Percentiles rank a stretch among this genome's conserved stretches.
Conservation (phyloP, 1,140 invertebrate genomes). For the Charaxes varanes region DNA sequence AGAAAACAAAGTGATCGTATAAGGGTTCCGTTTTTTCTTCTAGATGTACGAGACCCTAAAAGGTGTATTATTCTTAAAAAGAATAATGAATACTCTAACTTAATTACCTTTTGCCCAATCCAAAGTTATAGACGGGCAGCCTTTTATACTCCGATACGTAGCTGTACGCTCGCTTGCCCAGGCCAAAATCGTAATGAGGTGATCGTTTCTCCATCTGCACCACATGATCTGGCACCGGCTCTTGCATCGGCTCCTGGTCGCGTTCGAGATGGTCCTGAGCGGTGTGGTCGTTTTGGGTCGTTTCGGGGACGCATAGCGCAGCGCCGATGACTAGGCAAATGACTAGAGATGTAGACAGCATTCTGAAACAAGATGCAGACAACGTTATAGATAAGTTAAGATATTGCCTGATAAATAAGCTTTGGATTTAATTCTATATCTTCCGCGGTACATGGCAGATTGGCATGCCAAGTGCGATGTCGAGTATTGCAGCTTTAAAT, state of each 20-base stretch:
- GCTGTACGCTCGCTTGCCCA: slow-evolving; percentile 77
- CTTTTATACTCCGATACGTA: slow-evolving; percentile 80
- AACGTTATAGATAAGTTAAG: too few species aligned
- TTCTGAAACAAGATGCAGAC: slow-evolving; percentile 42
- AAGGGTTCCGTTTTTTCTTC: too few species aligned
- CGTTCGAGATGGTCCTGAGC: slow-evolving; percentile 20
- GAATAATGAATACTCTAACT: too few species aligned
- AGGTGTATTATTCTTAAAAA: too few species aligned
- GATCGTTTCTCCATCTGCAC: slow-evolving; percentile 53
- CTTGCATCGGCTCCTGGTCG: slow-evolving; percentile 2
- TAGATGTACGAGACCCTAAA: too few species aligned
- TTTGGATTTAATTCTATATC: too few species aligned
- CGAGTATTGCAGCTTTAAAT: too few species aligned
- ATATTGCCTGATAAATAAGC: too few species aligned
- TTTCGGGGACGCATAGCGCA: slow-evolving; percentile 43
- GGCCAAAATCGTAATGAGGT: slow-evolving; percentile 64
- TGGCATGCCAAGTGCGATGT: too few species aligned
- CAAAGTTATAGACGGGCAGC: slow-evolving; percentile 80
- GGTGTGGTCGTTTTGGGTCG: slow-evolving; percentile 26
- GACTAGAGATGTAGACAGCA: slow-evolving; percentile 42
- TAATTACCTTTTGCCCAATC: slow-evolving; percentile 76
- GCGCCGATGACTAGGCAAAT: slow-evolving; percentile 40
- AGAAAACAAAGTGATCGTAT: too few species aligned
- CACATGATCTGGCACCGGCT: slow-evolving; percentile 22
- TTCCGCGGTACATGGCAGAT: too few species aligned